Evolutionary conservation across 2,888 invertebrate genomes (phyloP), one percentile per base, ranked within the genome.

Genomic region (Drosophila subsilvestris): DNA sequence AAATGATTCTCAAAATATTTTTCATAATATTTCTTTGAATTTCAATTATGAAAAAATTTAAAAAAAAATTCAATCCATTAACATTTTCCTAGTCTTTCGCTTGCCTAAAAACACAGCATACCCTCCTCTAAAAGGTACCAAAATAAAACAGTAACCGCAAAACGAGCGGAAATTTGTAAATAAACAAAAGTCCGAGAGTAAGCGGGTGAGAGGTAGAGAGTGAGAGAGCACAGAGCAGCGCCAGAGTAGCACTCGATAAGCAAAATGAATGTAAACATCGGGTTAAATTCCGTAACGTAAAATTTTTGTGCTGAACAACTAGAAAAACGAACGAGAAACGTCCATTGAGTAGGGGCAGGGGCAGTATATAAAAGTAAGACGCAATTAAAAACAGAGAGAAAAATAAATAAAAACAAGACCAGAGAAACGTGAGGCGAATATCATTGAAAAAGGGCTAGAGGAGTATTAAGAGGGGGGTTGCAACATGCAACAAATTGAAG

Each of bases 401-500:
- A 47, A 48, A 51, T 22, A 37, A 59, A 54, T 44, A 49, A 43
- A 61, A 54, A 17, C 47, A 18, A 51, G 20, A 27, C 25, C 61
- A 12, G 61, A 29, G 37, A 27, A 53, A 61, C 60, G 60, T 61
- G 60, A 61, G 60, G 25, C 32, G 60, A 60, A 61, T 60, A 37
- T 37, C 37, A 37, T 60, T 60, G 58, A 12, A 62, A 48, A 25
- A 37, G 14, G 14, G 32, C 12, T 1, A 5, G 27, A 7, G 49
- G 29, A 61, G 55, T 20, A 6, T 27, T 48, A 18, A 9, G 10
- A 45, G 20, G 56, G 25, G 17, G 18, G 57, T 63, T 56, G 43
- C 50, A 71, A 50, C 61, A 71, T 79, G 87, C 81, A 76, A 71
- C 77, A 82, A 86, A 79, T 81, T 84, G 87, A 72, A 80, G 76